Evolutionary conservation across 2,888 invertebrate genomes (phyloP).

Genomic region (Synergus gifuensis): DNA sequence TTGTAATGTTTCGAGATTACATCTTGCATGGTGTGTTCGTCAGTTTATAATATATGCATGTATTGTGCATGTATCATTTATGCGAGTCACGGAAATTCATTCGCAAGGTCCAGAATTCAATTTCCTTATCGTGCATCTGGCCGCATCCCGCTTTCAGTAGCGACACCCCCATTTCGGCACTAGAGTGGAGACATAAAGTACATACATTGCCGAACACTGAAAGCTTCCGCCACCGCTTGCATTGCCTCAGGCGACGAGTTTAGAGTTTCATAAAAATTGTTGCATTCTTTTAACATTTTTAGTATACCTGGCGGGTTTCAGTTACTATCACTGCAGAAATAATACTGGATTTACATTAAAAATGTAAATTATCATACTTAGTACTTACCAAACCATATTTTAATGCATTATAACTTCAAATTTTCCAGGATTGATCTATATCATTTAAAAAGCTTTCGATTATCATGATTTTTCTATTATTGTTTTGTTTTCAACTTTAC

Average conservation of each 20-base stretch:
- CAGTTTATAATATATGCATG: conserved; percentile 16
- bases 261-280: conserved; percentile 27
- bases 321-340: not conserved
- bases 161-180: conserved; percentile 21
- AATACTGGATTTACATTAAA: not conserved
- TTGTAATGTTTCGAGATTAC: conserved; percentile 21
- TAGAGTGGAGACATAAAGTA: conserved; percentile 17
- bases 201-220: conserved; percentile 21
- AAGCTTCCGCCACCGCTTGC: not conserved
- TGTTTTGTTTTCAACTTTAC: too few species aligned
- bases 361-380: not conserved
- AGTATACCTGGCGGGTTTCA: not conserved
- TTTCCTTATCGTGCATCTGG: conserved; percentile 39
- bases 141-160: conserved; percentile 34
- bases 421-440: too few species aligned
- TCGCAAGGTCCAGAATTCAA: conserved; percentile 40
- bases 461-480: too few species aligned
- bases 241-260: not conserved
- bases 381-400: not conserved
- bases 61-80: conserved; percentile 29
- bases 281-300: not conserved
- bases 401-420: not conserved
- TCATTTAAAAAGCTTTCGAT: too few species aligned
- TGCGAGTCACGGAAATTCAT: conserved; percentile 40
- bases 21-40: conserved; percentile 10